Base-by-base conservation (phyloP, 2,888 invertebrate species). In the Cantharis lateralis region DNA sequence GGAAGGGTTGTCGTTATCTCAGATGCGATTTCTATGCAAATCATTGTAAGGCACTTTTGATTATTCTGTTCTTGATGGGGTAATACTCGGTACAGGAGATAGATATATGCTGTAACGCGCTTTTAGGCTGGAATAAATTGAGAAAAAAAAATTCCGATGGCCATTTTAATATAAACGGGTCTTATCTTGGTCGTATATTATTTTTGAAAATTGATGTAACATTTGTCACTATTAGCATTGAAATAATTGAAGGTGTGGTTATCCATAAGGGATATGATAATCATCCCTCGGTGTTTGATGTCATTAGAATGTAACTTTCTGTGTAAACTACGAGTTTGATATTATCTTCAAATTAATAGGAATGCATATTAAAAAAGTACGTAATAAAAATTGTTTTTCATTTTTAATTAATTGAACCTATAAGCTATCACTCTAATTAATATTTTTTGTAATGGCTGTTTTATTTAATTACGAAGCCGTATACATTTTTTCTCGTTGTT, bases 11-110 rank as follows among this genome's bases (percentile, higher is more conserved):
- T 83, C 83, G 82, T 83, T 83, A 83, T 83, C 83, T 83, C 80
- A 82, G 83, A 83, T 83, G 83, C 78, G 83, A 83, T 83, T 83
- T 80, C 83, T 83, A 83, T 83, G 83, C 83, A 83, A 83, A 83
- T 83, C 82, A 82, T 83, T 82, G 79, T 80, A 74, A 82, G 81
- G 81, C 83, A 83, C 83, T 83, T 83, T 83, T 83, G 83, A 83
- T 83, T 83, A 82, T 83, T 81, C 83, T 68, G 78, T 74, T 80
- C 78, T 78, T 80, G 78, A 80, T 76, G 80, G 80, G 70, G 78
- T 74, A 70, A 76, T 78, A 78, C 76, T 78, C 73, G 68, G 72
- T 61, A 48, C 68, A 72, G 66, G 68, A 48, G 48, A 48, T 48
- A 78, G 74, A 72, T 75, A 72, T 62, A 72, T 61, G 72, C 72